Percentiles rank a stretch among this genome's conserved stretches.
Conservation (phyloP, 30 jellyfish, hydroid and myxozoan genomes). For the Cassiopea andromeda region DNA sequence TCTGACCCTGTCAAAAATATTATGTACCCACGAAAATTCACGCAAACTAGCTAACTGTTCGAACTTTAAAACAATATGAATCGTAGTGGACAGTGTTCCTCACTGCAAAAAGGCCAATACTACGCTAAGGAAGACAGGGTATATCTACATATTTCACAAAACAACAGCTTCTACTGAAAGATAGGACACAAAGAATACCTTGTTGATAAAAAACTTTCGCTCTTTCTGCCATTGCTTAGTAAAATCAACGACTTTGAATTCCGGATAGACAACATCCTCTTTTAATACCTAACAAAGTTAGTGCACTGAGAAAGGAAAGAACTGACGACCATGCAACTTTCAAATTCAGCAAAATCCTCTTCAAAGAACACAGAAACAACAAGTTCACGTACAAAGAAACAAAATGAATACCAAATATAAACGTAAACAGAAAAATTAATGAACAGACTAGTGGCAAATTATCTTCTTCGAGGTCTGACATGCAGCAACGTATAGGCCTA, state of each 20-base stretch:
- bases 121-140: not conserved
- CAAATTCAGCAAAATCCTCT: not conserved
- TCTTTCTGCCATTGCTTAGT: slow-evolving; percentile 23
- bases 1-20: slow-evolving; percentile 18
- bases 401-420: too few relatives aligned
- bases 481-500: too few relatives aligned
- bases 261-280: slow-evolving; percentile 21
- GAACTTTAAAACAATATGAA: too few relatives aligned
- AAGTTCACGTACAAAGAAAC: not conserved
- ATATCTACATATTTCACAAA: not conserved
- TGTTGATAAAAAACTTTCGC: not conserved
- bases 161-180: not conserved
- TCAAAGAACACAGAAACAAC: not conserved
- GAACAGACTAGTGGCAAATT: too few relatives aligned
- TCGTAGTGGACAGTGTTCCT: too few relatives aligned
- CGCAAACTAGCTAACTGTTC: too few relatives aligned
- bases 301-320: not conserved
- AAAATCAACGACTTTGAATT: slow-evolving; percentile 43
- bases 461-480: too few relatives aligned
- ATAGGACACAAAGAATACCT: not conserved
- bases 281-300: not conserved
- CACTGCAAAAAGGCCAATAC: not conserved
- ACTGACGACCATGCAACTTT: not conserved
- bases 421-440: too few relatives aligned
- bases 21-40: too few relatives aligned